phyloP scores from a whole-genome alignment of 2,797 vertebrate genomes.

The Phaenicophaeus curvirostris region DNA sequence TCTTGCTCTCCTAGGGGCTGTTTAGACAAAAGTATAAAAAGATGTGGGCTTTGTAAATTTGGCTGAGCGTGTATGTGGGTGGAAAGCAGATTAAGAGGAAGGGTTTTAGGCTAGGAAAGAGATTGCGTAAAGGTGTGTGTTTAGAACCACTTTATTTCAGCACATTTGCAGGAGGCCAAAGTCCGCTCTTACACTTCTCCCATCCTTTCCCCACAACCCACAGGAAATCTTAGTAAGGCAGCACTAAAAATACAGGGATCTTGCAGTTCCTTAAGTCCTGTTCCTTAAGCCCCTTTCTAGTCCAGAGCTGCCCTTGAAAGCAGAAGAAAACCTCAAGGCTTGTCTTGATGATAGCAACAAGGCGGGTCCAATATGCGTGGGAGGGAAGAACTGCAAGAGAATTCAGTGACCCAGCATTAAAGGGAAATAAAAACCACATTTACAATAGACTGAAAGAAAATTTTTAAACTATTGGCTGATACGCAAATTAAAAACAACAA shows the following conservation, averaged over 20 bases:
- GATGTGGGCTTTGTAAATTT: neutral
- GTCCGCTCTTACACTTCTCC: neutral
- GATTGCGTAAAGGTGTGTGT: rapidly evolving
- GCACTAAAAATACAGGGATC: neutral
- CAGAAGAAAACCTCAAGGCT: neutral
- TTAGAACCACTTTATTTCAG: neutral
- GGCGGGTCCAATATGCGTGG: no score
- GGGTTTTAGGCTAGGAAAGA: neutral
- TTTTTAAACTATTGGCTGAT: neutral
- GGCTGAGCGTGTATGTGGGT: neutral
- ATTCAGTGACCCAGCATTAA: neutral
- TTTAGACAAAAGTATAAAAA: neutral
- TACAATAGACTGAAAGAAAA: neutral
- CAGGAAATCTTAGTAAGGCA: neutral
- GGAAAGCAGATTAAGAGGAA: neutral
- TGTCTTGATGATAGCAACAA: neutral
- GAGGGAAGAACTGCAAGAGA: neutral
- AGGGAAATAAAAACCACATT: neutral
- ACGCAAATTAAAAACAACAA: neutral
- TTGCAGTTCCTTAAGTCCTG: neutral
- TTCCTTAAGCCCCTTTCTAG: neutral
- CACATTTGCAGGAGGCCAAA: neutral
- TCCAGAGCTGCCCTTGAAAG: neutral
- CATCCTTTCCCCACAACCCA: neutral
- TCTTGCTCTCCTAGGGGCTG: neutral